These are phyloP conservation scores for Perccottus glenii DNA, from an alignment of 2,113 vertebrate species.

Conservation along the genomic window DNA sequence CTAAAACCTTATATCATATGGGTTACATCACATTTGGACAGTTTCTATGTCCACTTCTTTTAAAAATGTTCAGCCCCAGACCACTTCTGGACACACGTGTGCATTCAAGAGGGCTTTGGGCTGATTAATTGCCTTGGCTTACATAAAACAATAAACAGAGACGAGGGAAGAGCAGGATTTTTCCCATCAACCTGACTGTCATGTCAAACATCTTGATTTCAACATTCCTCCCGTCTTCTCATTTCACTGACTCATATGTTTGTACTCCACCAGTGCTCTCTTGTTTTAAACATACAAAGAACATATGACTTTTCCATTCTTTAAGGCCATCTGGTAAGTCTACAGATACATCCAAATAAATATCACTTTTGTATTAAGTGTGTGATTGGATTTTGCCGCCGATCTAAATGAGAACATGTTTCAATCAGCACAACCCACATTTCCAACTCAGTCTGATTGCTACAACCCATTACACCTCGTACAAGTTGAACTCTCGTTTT, in stretches of 20 bases:
- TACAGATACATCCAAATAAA: background rate
- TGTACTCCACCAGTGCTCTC: constrained; percentile 15
- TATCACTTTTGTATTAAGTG: constrained; percentile 6
- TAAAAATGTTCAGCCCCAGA: background rate
- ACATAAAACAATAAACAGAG: constrained; percentile 66
- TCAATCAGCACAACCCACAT: constrained; percentile 8
- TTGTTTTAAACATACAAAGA: constrained; percentile 44
- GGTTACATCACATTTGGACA: constrained; percentile 1
- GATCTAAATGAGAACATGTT: constrained; percentile 3
- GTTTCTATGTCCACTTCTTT: background rate
- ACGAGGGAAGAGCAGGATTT: constrained; percentile 22
- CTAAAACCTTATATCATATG: background rate
- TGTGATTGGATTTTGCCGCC: constrained; percentile 8
- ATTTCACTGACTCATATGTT: constrained; percentile 30
- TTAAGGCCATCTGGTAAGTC: background rate
- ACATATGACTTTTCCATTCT: background rate
- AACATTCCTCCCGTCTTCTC: constrained; percentile 41
- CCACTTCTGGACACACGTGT: constrained; percentile 9
- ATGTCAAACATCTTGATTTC: constrained; percentile 51
- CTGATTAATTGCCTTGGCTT: constrained; percentile 57
- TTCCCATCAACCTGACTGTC: constrained; percentile 39
- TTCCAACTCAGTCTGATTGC: constrained; percentile 22
- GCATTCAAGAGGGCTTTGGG: constrained; percentile 20
- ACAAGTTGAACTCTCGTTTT: constrained; percentile 37
- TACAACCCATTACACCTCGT: constrained; percentile 29